Conservation (phyloP, 1,140 invertebrate genomes). For the Holcopasites calliopsidis region DNA sequence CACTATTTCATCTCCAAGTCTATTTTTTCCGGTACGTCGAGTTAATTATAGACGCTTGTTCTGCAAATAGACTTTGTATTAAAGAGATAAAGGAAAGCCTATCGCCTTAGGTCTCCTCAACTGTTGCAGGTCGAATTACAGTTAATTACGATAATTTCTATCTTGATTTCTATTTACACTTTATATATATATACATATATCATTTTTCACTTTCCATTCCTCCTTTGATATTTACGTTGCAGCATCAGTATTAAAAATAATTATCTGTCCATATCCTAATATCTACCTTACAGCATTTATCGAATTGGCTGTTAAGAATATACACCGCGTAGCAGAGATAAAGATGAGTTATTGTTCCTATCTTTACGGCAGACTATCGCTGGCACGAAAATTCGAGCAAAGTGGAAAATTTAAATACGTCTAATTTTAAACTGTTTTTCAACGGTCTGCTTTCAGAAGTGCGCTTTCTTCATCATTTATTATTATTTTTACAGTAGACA, state of each 20-base stretch:
- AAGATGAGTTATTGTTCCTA: not conserved
- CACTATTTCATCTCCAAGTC: not conserved
- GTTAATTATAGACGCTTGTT: constrained; percentile 10
- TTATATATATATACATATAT: too few relatives aligned
- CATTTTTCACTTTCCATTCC: not conserved
- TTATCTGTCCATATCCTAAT: too few relatives aligned
- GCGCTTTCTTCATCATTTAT: too few relatives aligned
- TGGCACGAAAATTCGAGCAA: not conserved
- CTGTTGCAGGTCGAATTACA: not conserved
- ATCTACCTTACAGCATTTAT: not conserved
- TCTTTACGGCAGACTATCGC: not conserved
- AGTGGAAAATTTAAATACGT: not conserved
- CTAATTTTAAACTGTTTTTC: not conserved
- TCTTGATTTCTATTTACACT: too few relatives aligned
- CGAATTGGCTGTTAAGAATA: not conserved
- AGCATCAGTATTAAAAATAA: not conserved
- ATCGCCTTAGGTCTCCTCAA: not conserved
- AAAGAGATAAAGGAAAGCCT: not conserved
- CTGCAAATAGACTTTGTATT: not conserved
- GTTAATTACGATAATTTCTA: not conserved
- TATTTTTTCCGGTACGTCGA: not conserved
- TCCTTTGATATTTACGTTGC: not conserved
- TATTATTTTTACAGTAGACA: constrained; percentile 76
- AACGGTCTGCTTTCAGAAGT: too few relatives aligned
- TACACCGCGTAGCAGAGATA: not conserved